Evolutionary conservation across 53 echinoderm and acorn worm genomes (phyloP).

Genomic region (Stichopus horrens): DNA sequence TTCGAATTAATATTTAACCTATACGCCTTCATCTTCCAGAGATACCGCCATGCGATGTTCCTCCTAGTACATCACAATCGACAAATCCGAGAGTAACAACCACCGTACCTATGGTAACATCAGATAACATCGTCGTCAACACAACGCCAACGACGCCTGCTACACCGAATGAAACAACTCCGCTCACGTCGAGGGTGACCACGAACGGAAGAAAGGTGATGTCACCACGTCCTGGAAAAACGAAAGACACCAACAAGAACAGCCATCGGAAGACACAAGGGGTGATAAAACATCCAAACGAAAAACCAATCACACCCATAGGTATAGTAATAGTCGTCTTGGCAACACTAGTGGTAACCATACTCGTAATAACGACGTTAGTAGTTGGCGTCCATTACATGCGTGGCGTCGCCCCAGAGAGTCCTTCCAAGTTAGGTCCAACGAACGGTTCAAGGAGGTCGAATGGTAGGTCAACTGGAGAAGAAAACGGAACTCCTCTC

Average conservation of each 20-base stretch:
- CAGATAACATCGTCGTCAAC: not conserved
- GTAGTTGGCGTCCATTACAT: constrained; percentile 35
- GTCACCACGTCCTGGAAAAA: constrained; percentile 13
- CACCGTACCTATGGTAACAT: not conserved
- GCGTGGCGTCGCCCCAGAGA: constrained; percentile 32
- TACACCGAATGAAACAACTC: not conserved
- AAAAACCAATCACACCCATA: constrained; percentile 22
- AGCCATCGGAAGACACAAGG: not conserved
- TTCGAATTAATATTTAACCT: not conserved
- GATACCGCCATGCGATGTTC: not conserved
- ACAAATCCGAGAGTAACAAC: not conserved
- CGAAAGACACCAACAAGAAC: constrained; percentile 16
- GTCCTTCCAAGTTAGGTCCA: not conserved
- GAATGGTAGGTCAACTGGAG: constrained; percentile 5
- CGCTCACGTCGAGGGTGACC: not conserved
- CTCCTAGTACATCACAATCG: not conserved
- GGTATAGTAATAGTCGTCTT: constrained; percentile 24
- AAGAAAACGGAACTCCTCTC: constrained; percentile 18
- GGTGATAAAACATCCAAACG: not conserved
- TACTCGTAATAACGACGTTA: constrained; percentile 27
- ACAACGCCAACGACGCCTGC: not conserved
- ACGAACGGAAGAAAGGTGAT: not conserved
- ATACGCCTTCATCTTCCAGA: not conserved
- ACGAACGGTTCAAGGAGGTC: not conserved
- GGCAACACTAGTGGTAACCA: constrained; percentile 30